Evolutionary conservation across 2,113 vertebrate genomes (phyloP), one percentile per base, ranked within the genome.

Genomic region (Strix uralensis): DNA sequence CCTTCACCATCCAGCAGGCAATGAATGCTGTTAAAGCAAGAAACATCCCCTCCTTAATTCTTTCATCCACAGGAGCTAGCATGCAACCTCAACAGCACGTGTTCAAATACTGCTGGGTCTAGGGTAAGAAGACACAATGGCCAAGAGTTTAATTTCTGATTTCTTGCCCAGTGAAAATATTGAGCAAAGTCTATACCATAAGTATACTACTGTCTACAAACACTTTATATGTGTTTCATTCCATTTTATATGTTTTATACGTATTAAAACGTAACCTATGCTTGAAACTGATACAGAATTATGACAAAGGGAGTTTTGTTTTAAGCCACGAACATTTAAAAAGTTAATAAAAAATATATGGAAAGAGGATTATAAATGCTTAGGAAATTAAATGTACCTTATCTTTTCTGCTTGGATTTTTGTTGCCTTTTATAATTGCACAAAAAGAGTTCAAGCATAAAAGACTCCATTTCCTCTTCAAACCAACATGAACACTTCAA

Each of bases 391-490:
- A 75, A 92, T 72, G 88, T 94, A 95, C 82, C 91, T 92, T 75
- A 86, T 81, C 73, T 89, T 80, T 95, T 74, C 86, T 95, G 89
- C 79, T 78, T 88, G 90, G 74, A 67, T 93, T 94, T 96, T 92
- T 95, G 92, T 72, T 81, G 90, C 67, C 83, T 93, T 97, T 97
- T 92, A 90, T 46, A 96, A 93, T 94, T 32, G 78, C 63, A 94
- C 67, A 90, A 79, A 97, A 89, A 90, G 75, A 93, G 82, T 67
- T 94, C 71, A 95, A 88, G 75, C 81, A 90, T 49, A 95, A 95
- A 93, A 95, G 49, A 89, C 49, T 95, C 74, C 78, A 85, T 75
- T 94, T 90, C 91, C 83, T 96, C 95, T 94, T 95, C 82, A 94
- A 91, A 88, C 30, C 93, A 93, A 92, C 9, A 10, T 72, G 69